Conservation (phyloP, 2,797 vertebrate species). For the Serranus cabrilla region DNA sequence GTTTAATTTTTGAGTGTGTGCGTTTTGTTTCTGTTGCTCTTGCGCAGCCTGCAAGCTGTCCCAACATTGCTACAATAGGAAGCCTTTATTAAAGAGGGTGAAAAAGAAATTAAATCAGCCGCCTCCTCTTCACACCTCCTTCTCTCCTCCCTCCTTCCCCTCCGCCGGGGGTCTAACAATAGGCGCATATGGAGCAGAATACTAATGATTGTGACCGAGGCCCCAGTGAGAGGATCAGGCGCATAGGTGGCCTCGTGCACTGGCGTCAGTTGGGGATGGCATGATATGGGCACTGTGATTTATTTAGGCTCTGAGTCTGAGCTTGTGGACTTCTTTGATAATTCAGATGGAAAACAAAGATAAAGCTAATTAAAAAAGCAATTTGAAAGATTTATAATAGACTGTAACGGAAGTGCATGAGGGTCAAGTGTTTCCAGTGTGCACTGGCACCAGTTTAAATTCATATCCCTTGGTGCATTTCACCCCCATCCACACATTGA, state of each 20-base stretch:
- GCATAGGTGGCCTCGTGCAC: constrained; percentile 42
- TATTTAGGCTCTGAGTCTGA: not conserved
- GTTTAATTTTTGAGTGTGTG: not conserved
- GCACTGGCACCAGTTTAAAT: not conserved
- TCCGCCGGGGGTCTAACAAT: constrained; percentile 81
- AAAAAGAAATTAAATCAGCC: constrained; percentile 83
- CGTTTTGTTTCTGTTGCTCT: constrained; percentile 26
- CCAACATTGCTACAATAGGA: constrained; percentile 55
- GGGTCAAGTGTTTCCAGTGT: constrained; percentile 27
- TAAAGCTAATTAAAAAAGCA: accelerated
- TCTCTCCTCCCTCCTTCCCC: constrained; percentile 36
- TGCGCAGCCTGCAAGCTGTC: constrained; percentile 19
- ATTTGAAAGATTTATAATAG: not conserved
- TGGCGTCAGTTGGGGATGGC: constrained; percentile 24
- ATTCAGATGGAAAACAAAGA: not conserved
- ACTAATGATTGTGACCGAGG: constrained; percentile 80
- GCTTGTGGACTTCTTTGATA: not conserved
- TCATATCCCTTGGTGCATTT: constrained; percentile 17
- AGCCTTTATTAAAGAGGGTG: constrained; percentile 74
- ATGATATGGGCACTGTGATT: constrained; percentile 11
- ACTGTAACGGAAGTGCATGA: not conserved
- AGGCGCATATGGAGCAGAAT: constrained; percentile 85
- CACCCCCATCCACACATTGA: constrained; percentile 21
- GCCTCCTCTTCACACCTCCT: constrained; percentile 72
- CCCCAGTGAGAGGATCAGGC: constrained; percentile 49